Base-by-base conservation (phyloP, 2,113 vertebrate species). In the Sylvietta virens region DNA sequence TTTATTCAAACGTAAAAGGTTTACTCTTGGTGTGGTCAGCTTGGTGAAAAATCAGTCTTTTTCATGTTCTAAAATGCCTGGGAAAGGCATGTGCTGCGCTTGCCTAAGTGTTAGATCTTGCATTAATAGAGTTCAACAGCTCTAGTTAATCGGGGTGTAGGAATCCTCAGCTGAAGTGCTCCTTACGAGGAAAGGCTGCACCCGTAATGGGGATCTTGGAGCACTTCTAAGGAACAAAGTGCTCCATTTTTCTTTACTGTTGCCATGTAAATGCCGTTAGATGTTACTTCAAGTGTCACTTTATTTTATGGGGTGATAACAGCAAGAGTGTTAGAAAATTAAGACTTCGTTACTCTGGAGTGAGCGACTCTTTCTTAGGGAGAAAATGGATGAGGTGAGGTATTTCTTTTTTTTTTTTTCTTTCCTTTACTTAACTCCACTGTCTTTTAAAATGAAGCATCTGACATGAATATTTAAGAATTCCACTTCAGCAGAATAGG, bases 141-240 rank as follows among this genome's bases (percentile, higher is more conserved):
- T 82, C 4, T 10, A 30, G 13, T 33, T 74, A 44, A 1, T 1
- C 17, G 3, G 1, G 2, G 15, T 48, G 15, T 30, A 33, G 8
- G 27, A 83, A 51, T 58, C 7, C 10, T 88, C 20, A 64, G 10
- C 6, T 76, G 18, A 51, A 64, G 13, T 27, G 16, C 13, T 51
- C n/a, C 33, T n/a, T 37, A 8, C 0, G 4, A 40, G 19, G 39
- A 76, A 76, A 51, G 23, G 22, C 17, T 28, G 7, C 47, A 40
- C 7, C 33, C 0, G 0, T 74, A 71, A 37, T 20, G 27, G 20
- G n/a, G 7, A 57, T 44, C 62, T 51, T 80, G 33, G 58, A 88
- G 47, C 24, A n/a, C 4, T 58, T 82, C 19, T 78, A 48, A 54
- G 9, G 15, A 50, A 11, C 5, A 33, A 65, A 79, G 5, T 24